Conservation (phyloP, 2,797 vertebrate genomes). For the Coilia nasus region DNA sequence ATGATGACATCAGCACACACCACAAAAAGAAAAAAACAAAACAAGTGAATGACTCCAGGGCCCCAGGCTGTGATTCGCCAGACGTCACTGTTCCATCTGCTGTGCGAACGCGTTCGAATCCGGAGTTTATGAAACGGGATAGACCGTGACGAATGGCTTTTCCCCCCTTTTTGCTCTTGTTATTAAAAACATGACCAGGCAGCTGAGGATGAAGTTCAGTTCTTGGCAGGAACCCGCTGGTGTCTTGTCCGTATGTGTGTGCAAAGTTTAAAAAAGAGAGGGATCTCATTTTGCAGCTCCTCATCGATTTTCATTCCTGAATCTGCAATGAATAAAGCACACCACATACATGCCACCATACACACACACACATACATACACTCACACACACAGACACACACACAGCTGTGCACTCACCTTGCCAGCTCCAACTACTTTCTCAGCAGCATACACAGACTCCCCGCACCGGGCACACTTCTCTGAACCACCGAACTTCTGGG, state of each 20-base stretch:
- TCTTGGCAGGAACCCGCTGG: not conserved
- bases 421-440: slow-evolving; percentile 93
- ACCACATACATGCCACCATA: not conserved
- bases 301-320: not conserved
- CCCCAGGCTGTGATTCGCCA: not conserved
- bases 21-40: no score
- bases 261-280: not conserved
- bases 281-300: slow-evolving; percentile 4
- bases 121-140: slow-evolving; percentile 9
- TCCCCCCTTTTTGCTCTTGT: not conserved
- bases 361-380: slow-evolving; percentile 9
- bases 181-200: slow-evolving; percentile 10
- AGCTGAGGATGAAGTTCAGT: slow-evolving; percentile 23
- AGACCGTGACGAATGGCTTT: not conserved
- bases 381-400: slow-evolving; percentile 10
- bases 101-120: not conserved
- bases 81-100: not conserved
- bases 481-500: slow-evolving; percentile 89
- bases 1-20: not conserved
- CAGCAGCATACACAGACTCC: slow-evolving; percentile 90
- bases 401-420: slow-evolving; percentile 77
- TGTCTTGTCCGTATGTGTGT: not conserved
- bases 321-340: not conserved
- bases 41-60: not conserved
- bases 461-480: slow-evolving; percentile 92